Evolutionary conservation across 2,113 vertebrate genomes (phyloP), one percentile per base, ranked within the genome.

Genomic region (Acrocephalus kingi): DNA sequence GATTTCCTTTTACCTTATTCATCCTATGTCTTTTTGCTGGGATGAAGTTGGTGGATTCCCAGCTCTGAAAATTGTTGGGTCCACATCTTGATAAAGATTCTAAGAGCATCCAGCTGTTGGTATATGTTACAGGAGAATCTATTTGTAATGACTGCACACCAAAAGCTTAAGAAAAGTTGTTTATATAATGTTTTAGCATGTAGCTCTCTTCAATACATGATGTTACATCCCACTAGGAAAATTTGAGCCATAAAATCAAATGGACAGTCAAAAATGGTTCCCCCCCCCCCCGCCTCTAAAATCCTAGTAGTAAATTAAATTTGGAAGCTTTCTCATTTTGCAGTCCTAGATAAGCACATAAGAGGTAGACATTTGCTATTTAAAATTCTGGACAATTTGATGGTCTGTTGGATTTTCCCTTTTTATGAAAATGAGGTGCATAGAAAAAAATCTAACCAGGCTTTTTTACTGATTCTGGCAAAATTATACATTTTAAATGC

Each of bases 241-340:
- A 72, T 11, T 6, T 61, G n/a, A 79, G 10, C 10, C 58, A 45
- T 31, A 56, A 81, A 72, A 58, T 66, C 49, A 76, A 69, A 24
- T 45, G 8, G 18, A 51, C 19, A 51, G 14, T 30, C 7, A 58
- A 72, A 62, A 43, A 4, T 7, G 9, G 30, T 37, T 56, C 8
- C 8, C 10, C 35, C 8, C 8, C 10, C 35, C 15, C 24, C 3
- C 3, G 1, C 3, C 7, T 6, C 4, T 8, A 10, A 16, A 6
- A 8, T 68, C 68, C 8, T 31, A 45, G 4, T 27, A 49, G 8
- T n/a, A 73, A 49, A n/a, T 74, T 48, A 49, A 43, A 35, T 66
- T 77, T 63, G 3, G 0, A 1, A 33, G 5, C 43, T 8, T 78
- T 87, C 25, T 33, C 9, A 39, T 51, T 86, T 80, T 90, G 28